Conservation (phyloP, 2,797 vertebrate genomes). For the Microtus californicus region DNA sequence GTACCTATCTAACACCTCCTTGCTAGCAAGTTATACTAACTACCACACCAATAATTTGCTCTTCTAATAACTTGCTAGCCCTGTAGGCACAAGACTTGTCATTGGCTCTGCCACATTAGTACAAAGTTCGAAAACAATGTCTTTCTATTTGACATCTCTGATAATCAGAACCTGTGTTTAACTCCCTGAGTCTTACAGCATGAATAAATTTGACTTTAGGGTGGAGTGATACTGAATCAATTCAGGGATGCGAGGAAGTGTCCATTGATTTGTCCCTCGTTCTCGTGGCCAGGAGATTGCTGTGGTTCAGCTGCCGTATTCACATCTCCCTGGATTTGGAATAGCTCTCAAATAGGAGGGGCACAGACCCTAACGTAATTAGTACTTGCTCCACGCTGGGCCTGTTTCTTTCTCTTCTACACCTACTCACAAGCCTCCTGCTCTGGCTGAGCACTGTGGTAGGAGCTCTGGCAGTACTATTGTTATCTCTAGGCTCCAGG, state of each 20-base stretch:
- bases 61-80: not conserved
- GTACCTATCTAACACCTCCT: not conserved
- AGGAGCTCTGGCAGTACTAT: slow-evolving; percentile 1
- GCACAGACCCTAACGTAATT: slow-evolving; percentile 17
- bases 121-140: not conserved
- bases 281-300: not conserved
- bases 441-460: not conserved
- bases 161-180: not conserved
- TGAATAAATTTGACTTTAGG: not conserved
- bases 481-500: not conserved
- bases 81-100: not conserved
- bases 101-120: not conserved
- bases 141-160: not conserved
- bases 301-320: not conserved
- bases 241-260: not conserved
- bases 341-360: slow-evolving; percentile 13
- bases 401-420: slow-evolving; percentile 14
- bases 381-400: not conserved
- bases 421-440: not conserved
- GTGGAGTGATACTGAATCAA: not conserved
- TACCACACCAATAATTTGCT: not conserved
- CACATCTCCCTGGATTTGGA: not conserved
- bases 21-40: not conserved
- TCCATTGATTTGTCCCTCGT: not conserved
- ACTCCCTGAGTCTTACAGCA: not conserved